Evolutionary conservation across 1,140 invertebrate genomes (phyloP).

Genomic region (Zophobas atratus): DNA sequence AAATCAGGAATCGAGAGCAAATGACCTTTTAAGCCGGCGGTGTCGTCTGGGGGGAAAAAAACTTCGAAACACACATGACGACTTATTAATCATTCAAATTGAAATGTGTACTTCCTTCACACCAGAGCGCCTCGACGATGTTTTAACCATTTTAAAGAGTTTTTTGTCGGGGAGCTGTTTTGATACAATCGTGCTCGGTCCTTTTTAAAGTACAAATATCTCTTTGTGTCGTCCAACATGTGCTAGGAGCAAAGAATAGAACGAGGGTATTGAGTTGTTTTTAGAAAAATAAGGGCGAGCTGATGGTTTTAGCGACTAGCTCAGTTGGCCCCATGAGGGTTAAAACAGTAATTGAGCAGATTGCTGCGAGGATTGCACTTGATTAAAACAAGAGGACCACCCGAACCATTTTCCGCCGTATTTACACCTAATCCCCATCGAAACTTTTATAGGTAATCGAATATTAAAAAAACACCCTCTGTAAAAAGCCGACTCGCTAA

Average conservation of each 20-base stretch:
- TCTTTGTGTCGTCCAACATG: constrained; percentile 35
- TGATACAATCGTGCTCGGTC: constrained; percentile 11
- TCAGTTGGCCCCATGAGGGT: constrained; percentile 45
- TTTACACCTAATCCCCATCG: constrained; percentile 29
- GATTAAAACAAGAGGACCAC: constrained; percentile 59
- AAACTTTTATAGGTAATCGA: constrained; percentile 23
- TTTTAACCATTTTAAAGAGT: constrained; percentile 31
- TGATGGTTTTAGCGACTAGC: constrained; percentile 44
- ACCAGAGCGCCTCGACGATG: constrained; percentile 3
- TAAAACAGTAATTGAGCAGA: constrained; percentile 60
- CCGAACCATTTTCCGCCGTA: constrained; percentile 39
- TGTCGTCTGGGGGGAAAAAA: not conserved
- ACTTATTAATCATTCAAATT: constrained; percentile 45
- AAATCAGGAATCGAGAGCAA: constrained; percentile 17
- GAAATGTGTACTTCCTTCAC: constrained; percentile 36
- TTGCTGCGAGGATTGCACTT: constrained; percentile 59
- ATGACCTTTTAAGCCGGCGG: too few species aligned
- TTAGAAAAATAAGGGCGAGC: constrained; percentile 29
- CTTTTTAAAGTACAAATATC: constrained; percentile 34
- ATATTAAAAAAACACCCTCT: constrained; percentile 4
- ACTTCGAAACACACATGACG: not conserved
- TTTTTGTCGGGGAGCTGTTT: constrained; percentile 4
- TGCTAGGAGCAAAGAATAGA: constrained; percentile 7
- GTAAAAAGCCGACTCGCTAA: not conserved
- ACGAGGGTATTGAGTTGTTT: constrained; percentile 26